phyloP scores from a whole-genome alignment of 1,140 invertebrate genomes.

The Periplaneta americana region DNA sequence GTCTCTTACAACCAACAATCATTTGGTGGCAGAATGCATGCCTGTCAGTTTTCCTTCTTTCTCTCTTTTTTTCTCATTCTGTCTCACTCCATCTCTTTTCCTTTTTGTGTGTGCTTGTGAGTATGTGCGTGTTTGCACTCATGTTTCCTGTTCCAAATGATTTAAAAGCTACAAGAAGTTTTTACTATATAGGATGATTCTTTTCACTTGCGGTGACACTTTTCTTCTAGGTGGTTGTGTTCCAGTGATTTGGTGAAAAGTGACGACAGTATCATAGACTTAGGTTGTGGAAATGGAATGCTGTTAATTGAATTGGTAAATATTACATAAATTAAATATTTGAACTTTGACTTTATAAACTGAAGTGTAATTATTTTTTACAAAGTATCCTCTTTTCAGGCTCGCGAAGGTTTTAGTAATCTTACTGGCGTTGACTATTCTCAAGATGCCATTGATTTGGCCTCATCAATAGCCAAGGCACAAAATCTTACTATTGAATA shows the following conservation, averaged over 20 bases:
- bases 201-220: neutral
- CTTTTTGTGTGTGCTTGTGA: no score
- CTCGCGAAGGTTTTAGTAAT: slow-evolving; percentile 63
- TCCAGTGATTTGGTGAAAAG: slow-evolving; percentile 30
- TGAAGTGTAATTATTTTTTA: neutral
- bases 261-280: slow-evolving; percentile 51
- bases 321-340: neutral
- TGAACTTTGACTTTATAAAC: neutral
- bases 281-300: slow-evolving; percentile 90
- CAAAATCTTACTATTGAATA: slow-evolving; percentile 37
- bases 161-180: no score
- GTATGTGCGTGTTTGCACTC: no score
- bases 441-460: slow-evolving; percentile 66
- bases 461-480: slow-evolving; percentile 54
- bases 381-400: slow-evolving; percentile 29
- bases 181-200: neutral
- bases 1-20: no score
- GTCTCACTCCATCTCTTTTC: no score
- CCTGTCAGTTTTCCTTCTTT: no score
- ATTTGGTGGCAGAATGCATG: no score
- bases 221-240: slow-evolving; percentile 32
- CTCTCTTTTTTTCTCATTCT: no score
- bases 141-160: no score
- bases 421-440: slow-evolving; percentile 84
- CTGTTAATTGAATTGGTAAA: slow-evolving; percentile 66